Evolutionary conservation across 2,888 invertebrate species (phyloP).

Genomic region (Pseudococcus jackbeardsleyi): DNA sequence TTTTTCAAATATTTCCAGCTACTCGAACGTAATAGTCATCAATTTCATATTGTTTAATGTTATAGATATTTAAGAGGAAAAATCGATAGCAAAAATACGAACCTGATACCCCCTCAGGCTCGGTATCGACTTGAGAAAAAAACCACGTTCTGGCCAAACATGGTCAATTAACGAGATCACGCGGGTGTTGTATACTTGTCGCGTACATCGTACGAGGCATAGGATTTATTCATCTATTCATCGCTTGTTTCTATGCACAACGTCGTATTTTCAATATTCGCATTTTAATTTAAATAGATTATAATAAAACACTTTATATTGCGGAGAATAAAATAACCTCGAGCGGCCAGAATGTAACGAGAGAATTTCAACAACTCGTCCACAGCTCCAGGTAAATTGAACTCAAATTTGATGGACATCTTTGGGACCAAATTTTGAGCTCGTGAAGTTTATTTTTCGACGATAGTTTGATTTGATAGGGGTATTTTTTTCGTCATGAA

Average conservation of each 20-base stretch:
- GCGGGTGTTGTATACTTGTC: neutral
- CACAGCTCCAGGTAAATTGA: too few relatives aligned
- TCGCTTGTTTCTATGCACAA: neutral
- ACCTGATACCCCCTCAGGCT: neutral
- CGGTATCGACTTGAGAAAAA: neutral
- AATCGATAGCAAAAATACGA: neutral
- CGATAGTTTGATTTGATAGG: too few relatives aligned
- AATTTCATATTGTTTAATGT: neutral
- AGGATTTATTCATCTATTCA: neutral
- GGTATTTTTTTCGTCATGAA: too few relatives aligned
- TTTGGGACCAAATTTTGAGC: too few relatives aligned
- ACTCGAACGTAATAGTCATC: neutral
- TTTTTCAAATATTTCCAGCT: too few relatives aligned
- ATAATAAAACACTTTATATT: neutral
- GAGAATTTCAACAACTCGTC: too few relatives aligned
- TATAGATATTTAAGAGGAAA: neutral
- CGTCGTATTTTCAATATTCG: neutral
- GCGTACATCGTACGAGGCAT: neutral
- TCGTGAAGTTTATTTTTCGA: too few relatives aligned
- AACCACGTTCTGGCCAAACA: conserved; percentile 24
- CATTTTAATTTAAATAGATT: neutral
- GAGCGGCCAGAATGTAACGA: too few relatives aligned
- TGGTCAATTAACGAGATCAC: conserved; percentile 23
- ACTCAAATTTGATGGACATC: too few relatives aligned
- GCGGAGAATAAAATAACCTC: neutral